Evolutionary conservation across 1,140 invertebrate species (phyloP).

Genomic region (Eumeta japonica): DNA sequence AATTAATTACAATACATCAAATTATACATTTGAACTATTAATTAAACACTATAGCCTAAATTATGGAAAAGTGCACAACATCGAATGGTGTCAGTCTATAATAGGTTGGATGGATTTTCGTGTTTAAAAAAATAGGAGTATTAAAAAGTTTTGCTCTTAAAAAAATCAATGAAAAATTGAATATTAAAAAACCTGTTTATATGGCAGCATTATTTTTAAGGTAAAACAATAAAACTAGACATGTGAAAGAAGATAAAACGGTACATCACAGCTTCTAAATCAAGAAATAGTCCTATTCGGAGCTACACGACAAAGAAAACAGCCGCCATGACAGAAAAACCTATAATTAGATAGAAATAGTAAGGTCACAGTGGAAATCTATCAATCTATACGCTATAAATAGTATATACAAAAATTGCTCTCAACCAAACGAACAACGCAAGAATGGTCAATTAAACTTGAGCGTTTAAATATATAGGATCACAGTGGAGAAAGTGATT

Average conservation of each 20-base stretch:
- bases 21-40: too few species aligned
- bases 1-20: too few species aligned
- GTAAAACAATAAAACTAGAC: neutral
- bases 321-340: conserved; percentile 11
- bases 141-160: conserved; percentile 17
- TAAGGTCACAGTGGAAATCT: conserved; percentile 51
- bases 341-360: conserved; percentile 31
- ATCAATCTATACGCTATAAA: conserved; percentile 36
- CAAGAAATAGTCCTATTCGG: conserved; percentile 32
- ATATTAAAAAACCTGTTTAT: conserved; percentile 13
- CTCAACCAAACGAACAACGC: too few species aligned
- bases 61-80: conserved; percentile 52
- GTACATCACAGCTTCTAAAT: conserved; percentile 48
- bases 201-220: conserved; percentile 11
- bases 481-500: conserved; percentile 58
- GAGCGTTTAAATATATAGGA: conserved; percentile 53
- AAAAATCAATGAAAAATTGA: conserved; percentile 20
- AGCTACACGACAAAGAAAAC: conserved; percentile 19
- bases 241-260: conserved; percentile 19
- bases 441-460: conserved; percentile 43
- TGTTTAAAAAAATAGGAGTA: conserved; percentile 19
- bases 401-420: conserved; percentile 43
- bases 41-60: too few species aligned
- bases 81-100: conserved; percentile 53
- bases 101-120: conserved; percentile 51